Percentiles rank a stretch among this genome's conserved stretches.
These are phyloP conservation scores for Catamblyrhynchus diadema DNA, from an alignment of 2,797 vertebrate genomes.

Conservation along the genomic window DNA sequence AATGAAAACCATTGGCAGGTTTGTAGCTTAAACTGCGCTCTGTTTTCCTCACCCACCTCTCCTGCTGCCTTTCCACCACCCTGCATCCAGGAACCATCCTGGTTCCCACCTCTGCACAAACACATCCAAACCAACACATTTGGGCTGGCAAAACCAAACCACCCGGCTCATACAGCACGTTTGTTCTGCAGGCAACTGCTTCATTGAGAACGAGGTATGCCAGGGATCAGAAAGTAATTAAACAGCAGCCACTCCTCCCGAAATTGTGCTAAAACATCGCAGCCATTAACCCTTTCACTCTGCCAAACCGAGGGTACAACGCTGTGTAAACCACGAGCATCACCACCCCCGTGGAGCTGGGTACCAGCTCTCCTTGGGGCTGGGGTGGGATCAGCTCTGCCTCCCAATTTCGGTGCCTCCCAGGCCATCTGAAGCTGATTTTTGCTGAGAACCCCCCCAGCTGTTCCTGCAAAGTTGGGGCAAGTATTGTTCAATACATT, in stretches of 20 bases:
- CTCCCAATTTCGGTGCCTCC: neutral
- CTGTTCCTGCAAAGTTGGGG: neutral
- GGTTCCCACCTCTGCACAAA: neutral
- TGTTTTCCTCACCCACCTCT: neutral
- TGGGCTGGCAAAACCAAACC: neutral
- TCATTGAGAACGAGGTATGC: neutral
- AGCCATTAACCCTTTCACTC: neutral
- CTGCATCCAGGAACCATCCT: neutral
- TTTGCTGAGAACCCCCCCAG: neutral
- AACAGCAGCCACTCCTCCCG: neutral
- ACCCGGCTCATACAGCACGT: neutral
- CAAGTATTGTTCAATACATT: neutral
- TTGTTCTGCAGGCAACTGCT: neutral
- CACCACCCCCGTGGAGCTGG: rapidly evolving
- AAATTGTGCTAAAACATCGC: neutral
- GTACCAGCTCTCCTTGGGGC: neutral
- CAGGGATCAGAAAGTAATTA: slow-evolving; percentile 4
- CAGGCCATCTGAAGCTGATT: neutral
- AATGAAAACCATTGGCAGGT: neutral
- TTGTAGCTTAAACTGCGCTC: neutral
- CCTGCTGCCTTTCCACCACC: neutral
- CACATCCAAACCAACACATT: neutral
- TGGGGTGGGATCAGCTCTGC: neutral
- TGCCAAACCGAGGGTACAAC: neutral
- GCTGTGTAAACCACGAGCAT: neutral